Conservation (phyloP, 1,140 invertebrate species). For the Pseudomyrmex flavicornis region DNA sequence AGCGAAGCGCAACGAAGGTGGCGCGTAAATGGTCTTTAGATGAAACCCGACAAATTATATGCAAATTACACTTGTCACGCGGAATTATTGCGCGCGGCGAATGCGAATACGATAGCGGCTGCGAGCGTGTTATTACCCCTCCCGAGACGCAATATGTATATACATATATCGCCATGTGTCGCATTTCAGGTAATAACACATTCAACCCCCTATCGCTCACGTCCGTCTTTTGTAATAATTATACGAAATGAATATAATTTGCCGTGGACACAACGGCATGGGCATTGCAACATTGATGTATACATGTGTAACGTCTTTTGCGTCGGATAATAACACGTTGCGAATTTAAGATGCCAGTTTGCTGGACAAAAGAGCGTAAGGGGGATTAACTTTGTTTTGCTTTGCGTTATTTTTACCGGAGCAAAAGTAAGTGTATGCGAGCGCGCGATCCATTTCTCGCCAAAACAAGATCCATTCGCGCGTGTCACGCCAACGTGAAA, state of each 20-base stretch:
- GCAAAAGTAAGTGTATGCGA: conserved; percentile 1
- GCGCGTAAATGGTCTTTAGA: conserved; percentile 24
- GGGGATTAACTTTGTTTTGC: background rate
- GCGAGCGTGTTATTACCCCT: conserved; percentile 31
- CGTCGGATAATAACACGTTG: conserved; percentile 20
- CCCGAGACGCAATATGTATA: conserved; percentile 11
- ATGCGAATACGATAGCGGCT: background rate
- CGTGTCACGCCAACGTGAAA: conserved; percentile 40
- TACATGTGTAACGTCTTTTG: conserved; percentile 5
- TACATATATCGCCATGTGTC: background rate
- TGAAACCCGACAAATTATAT: conserved; percentile 44
- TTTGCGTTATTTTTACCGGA: background rate
- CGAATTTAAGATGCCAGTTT: conserved; percentile 17
- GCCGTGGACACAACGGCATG: background rate
- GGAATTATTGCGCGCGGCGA: conserved; percentile 29
- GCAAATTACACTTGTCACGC: conserved; percentile 49
- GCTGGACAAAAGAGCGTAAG: background rate
- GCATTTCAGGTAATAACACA: conserved; percentile 23
- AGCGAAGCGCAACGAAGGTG: conserved; percentile 15
- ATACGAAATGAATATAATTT: conserved; percentile 47
- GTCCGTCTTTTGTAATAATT: conserved; percentile 39
- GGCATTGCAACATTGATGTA: background rate
- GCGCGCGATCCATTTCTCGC: conserved; percentile 31
- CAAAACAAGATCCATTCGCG: background rate
- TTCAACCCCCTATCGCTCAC: background rate